Conservation (phyloP, 2,113 vertebrate genomes). For the Rhadina sibilatrix region DNA sequence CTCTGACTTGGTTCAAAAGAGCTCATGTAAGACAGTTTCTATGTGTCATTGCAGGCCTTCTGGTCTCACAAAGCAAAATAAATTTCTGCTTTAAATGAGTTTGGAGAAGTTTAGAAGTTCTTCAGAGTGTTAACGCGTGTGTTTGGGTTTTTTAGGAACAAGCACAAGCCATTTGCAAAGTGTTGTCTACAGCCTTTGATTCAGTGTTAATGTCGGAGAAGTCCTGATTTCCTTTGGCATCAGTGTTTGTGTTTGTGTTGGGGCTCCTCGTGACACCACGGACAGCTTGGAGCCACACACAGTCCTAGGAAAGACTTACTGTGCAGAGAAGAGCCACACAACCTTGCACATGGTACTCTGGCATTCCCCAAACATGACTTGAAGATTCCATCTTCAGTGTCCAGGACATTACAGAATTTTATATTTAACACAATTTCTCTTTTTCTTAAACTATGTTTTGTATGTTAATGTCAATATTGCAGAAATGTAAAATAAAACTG, state of each 20-base stretch:
- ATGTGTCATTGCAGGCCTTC: neutral
- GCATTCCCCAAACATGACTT: neutral
- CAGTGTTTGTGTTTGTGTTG: neutral
- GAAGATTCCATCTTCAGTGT: slow-evolving; percentile 5
- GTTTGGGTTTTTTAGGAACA: slow-evolving; percentile 77
- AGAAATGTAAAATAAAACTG: slow-evolving; percentile 53
- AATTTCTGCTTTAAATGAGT: neutral
- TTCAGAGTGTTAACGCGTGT: neutral
- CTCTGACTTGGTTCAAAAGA: neutral
- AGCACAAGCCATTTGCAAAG: slow-evolving; percentile 96
- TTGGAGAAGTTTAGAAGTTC: neutral
- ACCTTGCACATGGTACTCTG: neutral
- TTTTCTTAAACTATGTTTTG: neutral
- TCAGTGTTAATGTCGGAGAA: slow-evolving; percentile 88
- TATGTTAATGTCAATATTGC: slow-evolving; percentile 28
- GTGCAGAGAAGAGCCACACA: neutral
- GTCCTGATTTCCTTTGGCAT: slow-evolving; percentile 72
- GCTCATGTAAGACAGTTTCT: neutral
- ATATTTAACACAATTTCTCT: neutral
- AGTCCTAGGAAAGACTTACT: neutral
- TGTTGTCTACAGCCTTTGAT: slow-evolving; percentile 91
- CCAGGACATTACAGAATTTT: neutral
- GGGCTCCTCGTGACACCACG: neutral
- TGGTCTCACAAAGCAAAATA: neutral
- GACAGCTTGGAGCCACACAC: neutral